These are phyloP conservation scores for Venturia canescens DNA, from an alignment of 1,140 invertebrate species.

Conservation along the genomic window DNA sequence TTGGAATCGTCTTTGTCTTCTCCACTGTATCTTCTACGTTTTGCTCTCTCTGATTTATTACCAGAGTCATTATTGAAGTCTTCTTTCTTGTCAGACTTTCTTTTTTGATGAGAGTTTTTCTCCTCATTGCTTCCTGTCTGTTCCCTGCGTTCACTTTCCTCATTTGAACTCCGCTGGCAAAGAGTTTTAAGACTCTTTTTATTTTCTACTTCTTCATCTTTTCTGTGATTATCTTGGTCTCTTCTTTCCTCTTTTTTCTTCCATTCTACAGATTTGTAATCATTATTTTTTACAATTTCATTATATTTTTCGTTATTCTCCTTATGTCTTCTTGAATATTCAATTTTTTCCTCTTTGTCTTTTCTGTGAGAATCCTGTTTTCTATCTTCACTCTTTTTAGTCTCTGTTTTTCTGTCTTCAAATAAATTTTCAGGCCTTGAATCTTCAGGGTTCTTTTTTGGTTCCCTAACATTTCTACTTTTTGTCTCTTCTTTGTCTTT, in stretches of 20 bases:
- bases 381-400: neutral
- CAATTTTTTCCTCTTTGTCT: slow-evolving; percentile 5
- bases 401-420: slow-evolving; percentile 13
- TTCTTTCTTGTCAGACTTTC: neutral
- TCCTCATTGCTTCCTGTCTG: neutral
- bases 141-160: neutral
- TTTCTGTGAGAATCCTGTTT: neutral
- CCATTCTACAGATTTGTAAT: neutral
- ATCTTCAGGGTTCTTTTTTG: neutral
- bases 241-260: neutral
- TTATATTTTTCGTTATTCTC: neutral
- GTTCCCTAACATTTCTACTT: neutral
- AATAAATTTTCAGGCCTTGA: no score
- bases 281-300: neutral
- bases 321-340: neutral
- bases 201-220: neutral
- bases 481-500: slow-evolving; percentile 14
- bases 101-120: neutral
- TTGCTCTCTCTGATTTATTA: neutral
- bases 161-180: slow-evolving; percentile 20
- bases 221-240: neutral
- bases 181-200: slow-evolving; percentile 6
- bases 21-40: neutral
- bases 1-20: neutral
- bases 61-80: neutral